Percentiles rank a stretch among this genome's conserved stretches.
Evolutionary conservation across 2,797 vertebrate genomes (phyloP).

Genomic region (Botia almorhae): DNA sequence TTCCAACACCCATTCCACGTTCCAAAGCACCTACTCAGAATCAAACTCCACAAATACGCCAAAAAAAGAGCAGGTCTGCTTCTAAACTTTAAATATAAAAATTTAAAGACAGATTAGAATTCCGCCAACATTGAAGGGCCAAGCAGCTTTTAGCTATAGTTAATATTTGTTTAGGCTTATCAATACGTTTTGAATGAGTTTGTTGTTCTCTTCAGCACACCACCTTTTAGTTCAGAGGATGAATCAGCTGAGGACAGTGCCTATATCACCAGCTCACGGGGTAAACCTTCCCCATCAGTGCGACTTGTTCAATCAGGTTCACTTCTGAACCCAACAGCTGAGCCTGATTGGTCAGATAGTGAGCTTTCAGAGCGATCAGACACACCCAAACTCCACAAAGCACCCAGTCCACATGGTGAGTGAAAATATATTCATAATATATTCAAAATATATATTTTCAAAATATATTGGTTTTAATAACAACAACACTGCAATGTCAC

Average conservation of each 20-base stretch:
- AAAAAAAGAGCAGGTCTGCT: conserved; percentile 57
- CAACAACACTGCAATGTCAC: neutral
- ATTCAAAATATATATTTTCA: neutral
- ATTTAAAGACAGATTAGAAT: neutral
- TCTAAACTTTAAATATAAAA: neutral
- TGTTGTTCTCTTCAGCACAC: conserved; percentile 64
- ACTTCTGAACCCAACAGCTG: conserved; percentile 20
- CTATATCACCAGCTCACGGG: conserved; percentile 46
- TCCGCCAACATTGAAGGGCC: neutral
- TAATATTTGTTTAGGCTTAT: conserved; percentile 16
- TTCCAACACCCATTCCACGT: conserved; percentile 45
- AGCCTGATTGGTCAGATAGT: conserved; percentile 65
- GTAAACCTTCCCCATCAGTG: conserved; percentile 34
- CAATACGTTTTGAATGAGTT: conserved; percentile 33
- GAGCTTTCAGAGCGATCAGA: conserved; percentile 60
- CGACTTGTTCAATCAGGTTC: conserved; percentile 28
- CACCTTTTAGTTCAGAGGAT: conserved; percentile 76
- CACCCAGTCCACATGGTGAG: conserved; percentile 53
- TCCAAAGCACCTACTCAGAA: conserved; percentile 36
- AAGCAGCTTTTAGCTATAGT: conserved; percentile 15
- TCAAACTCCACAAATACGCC: conserved; percentile 25
- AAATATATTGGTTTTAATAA: too few relatives aligned
- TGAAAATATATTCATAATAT: neutral
- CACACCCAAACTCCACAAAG: conserved; percentile 13
- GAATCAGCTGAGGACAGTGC: conserved; percentile 50